A percentile compares a stretch with the other conserved stretches of the same genome.
These are phyloP conservation scores for Heliconius hewitsoni DNA, from an alignment of 1,140 invertebrate genomes.

Conservation along the genomic window DNA sequence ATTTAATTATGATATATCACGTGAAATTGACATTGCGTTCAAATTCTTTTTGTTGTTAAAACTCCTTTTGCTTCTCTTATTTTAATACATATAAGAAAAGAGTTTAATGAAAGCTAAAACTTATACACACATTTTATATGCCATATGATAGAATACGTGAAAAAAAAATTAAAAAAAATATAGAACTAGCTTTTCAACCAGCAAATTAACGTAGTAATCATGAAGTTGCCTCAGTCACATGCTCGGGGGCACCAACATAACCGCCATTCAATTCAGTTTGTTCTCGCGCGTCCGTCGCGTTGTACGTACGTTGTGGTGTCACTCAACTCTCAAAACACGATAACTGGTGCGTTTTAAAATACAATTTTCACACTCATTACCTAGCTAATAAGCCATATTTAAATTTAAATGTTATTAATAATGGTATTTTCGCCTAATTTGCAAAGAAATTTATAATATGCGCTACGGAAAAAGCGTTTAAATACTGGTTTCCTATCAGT, in stretches of 20 bases:
- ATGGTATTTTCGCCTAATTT: constrained; percentile 20
- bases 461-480: constrained; percentile 16
- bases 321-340: constrained; percentile 47
- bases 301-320: constrained; percentile 54
- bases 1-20: neutral
- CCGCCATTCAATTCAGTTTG: constrained; percentile 58
- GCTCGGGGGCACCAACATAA: constrained; percentile 69
- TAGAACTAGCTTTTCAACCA: constrained; percentile 30
- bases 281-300: constrained; percentile 64
- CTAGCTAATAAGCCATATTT: constrained; percentile 17
- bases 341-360: constrained; percentile 58
- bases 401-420: constrained; percentile 7
- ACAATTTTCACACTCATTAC: constrained; percentile 17
- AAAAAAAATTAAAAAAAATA: neutral
- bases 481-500: constrained; percentile 28
- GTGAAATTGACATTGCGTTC: neutral
- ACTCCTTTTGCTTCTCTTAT: neutral
- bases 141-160: neutral
- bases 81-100: neutral
- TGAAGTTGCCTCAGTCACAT: constrained; percentile 71
- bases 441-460: constrained; percentile 4
- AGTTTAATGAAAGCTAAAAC: neutral
- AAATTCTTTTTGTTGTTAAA: neutral
- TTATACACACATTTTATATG: neutral
- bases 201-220: constrained; percentile 50